Percentiles rank a stretch among this genome's conserved stretches.
phyloP scores from a whole-genome alignment of 2,797 vertebrate genomes.

The Dicrostonyx torquatus region DNA sequence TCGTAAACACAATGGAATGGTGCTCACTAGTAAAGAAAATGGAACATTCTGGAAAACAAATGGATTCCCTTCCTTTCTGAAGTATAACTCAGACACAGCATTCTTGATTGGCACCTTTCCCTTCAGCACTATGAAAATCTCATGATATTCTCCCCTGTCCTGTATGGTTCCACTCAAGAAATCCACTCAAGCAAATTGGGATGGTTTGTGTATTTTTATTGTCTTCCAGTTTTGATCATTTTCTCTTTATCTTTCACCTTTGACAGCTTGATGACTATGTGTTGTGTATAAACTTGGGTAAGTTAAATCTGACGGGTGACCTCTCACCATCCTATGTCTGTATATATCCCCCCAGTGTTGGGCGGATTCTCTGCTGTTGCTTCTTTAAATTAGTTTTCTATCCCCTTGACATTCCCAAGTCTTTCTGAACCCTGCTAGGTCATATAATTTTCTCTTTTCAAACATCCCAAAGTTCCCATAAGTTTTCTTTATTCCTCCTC shows the following conservation, averaged over 20 bases:
- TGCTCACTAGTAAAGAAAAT: neutral
- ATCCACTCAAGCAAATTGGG: neutral
- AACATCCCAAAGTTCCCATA: neutral
- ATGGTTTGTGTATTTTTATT: neutral
- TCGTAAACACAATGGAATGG: neutral
- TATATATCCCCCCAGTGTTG: neutral
- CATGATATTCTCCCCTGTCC: neutral
- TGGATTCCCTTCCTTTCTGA: neutral
- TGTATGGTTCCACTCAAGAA: neutral
- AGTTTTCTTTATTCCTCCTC: neutral
- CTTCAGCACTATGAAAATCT: neutral
- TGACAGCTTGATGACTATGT: neutral
- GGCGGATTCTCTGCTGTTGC: neutral
- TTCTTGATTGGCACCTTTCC: neutral
- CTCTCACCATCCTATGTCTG: neutral
- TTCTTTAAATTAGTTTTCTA: neutral
- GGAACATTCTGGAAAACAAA: neutral
- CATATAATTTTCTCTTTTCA: neutral
- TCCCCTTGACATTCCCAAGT: neutral
- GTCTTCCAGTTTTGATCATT: neutral
- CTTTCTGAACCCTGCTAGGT: neutral
- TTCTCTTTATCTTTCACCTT: neutral
- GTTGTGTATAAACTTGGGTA: neutral
- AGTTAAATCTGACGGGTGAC: neutral
- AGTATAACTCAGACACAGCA: neutral